These are phyloP conservation scores for Ispidina picta DNA, from an alignment of 2,797 vertebrate species.

Conservation along the genomic window DNA sequence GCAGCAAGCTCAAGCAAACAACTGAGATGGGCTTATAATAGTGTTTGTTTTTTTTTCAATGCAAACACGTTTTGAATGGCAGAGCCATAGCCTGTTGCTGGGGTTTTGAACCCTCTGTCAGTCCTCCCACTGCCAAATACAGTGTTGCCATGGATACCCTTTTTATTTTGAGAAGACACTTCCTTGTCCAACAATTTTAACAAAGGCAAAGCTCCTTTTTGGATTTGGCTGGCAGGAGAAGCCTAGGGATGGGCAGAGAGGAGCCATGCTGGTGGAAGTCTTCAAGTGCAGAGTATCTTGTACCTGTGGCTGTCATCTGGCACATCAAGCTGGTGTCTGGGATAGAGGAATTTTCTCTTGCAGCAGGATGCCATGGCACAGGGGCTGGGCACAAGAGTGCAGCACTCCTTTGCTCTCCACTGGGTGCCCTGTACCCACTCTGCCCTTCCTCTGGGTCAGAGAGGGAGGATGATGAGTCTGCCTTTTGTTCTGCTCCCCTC, in stretches of 20 bases:
- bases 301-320: fast-evolving
- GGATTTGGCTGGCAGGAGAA: neutral
- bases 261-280: fast-evolving
- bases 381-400: neutral
- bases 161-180: slow-evolving; percentile 52
- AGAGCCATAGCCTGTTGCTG: slow-evolving; percentile 29
- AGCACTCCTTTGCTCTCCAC: neutral
- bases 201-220: neutral
- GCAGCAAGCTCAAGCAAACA: neutral
- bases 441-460: neutral
- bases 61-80: neutral
- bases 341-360: neutral
- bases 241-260: neutral
- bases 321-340: neutral
- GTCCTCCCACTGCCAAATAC: neutral
- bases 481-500: neutral
- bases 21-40: neutral
- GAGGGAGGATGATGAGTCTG: neutral
- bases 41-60: neutral
- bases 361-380: neutral
- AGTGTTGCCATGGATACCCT: slow-evolving; percentile 50
- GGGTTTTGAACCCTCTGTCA: neutral
- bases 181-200: slow-evolving; percentile 18
- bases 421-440: neutral
- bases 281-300: fast-evolving